Conservation (phyloP, 2,113 vertebrate genomes). For the Cyanistes caeruleus region DNA sequence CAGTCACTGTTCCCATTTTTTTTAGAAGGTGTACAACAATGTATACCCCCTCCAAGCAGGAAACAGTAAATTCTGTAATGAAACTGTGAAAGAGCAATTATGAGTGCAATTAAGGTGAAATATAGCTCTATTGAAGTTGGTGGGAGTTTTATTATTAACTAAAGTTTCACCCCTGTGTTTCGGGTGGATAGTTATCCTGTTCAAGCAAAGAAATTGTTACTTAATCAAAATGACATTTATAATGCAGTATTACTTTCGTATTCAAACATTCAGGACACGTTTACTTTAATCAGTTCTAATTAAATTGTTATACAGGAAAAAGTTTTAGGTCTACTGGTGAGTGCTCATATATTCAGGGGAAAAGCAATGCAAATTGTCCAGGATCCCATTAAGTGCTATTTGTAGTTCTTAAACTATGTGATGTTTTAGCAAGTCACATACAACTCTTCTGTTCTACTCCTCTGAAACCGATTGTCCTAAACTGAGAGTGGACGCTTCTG, state of each 20-base stretch:
- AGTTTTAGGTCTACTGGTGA: not conserved
- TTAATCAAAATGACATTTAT: conserved; percentile 7
- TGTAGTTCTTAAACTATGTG: not conserved
- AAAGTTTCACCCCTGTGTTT: conserved; percentile 14
- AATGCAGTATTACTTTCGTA: not conserved
- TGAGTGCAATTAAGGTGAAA: conserved; percentile 43
- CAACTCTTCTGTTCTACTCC: not conserved
- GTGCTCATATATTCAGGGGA: not conserved
- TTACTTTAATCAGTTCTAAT: conserved; percentile 37
- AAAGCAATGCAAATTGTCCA: conserved; percentile 7
- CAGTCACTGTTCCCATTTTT: not conserved
- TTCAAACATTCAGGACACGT: not conserved
- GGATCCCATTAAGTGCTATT: not conserved
- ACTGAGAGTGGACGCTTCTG: not conserved
- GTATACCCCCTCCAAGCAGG: not conserved
- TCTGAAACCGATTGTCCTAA: not conserved
- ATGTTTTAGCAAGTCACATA: not conserved
- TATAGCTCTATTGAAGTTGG: conserved; percentile 43
- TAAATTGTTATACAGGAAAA: conserved; percentile 27
- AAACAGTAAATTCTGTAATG: conserved; percentile 23
- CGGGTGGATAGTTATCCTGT: not conserved
- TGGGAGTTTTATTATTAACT: conserved; percentile 50
- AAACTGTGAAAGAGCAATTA: not conserved
- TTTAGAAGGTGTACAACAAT: not conserved
- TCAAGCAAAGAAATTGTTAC: conserved; percentile 33